Evolutionary conservation across 2,888 invertebrate species (phyloP).

Genomic region (Sphaeridia pumilis): DNA sequence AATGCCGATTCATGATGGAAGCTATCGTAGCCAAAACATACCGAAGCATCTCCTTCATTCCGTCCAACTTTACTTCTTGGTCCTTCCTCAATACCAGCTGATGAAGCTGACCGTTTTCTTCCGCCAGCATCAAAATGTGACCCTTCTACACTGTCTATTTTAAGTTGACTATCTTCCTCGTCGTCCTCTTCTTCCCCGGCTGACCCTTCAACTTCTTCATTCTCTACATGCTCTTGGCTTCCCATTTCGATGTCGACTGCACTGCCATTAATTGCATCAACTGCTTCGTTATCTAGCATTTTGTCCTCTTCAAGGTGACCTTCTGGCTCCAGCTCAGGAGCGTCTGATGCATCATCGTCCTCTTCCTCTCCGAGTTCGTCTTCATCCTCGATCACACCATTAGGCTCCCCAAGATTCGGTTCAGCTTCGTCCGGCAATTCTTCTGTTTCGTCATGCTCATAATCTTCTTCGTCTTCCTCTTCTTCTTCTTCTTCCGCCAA

Average conservation of each 20-base stretch:
- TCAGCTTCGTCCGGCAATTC: constrained; percentile 9
- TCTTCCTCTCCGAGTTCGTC: constrained; percentile 5
- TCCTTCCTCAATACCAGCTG: constrained; percentile 28
- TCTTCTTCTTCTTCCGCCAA: constrained; percentile 3
- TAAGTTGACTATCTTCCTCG: not conserved
- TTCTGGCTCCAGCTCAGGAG: constrained; percentile 2
- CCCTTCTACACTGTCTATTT: not conserved
- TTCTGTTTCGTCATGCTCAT: constrained; percentile 10
- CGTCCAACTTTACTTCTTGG: constrained; percentile 28
- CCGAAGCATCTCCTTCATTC: constrained; percentile 12
- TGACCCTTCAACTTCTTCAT: constrained; percentile 7
- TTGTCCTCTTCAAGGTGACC: constrained; percentile 11
- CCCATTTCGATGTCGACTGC: constrained; percentile 4
- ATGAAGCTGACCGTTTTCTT: constrained; percentile 28
- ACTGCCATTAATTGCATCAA: constrained; percentile 11
- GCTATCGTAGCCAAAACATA: too few relatives aligned
- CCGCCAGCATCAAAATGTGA: constrained; percentile 17
- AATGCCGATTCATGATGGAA: too few relatives aligned
- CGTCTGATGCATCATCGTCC: not conserved
- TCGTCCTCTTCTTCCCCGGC: constrained; percentile 15
- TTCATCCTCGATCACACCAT: constrained; percentile 9
- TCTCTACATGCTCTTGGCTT: not conserved
- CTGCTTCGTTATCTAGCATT: constrained; percentile 5
- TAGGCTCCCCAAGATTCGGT: constrained; percentile 20
- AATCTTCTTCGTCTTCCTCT: constrained; percentile 4